A percentile compares a stretch with the other conserved stretches of the same genome.
Conservation (phyloP, 2,113 vertebrate genomes). For the Monopterus albus region DNA sequence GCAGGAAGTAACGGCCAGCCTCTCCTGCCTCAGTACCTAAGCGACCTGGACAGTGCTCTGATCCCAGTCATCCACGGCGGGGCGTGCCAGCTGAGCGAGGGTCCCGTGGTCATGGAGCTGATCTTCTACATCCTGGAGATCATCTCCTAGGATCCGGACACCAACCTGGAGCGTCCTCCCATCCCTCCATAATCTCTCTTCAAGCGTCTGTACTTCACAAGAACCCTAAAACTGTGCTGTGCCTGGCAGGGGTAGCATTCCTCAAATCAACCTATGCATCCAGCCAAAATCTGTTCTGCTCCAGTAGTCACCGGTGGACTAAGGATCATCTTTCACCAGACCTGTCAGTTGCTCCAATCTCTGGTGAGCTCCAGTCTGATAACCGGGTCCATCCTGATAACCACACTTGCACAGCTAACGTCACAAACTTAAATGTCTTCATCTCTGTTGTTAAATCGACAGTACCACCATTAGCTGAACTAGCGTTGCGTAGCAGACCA, state of each 20-base stretch:
- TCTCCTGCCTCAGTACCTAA: conserved; percentile 94
- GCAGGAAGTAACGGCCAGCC: conserved; percentile 96
- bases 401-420: conserved; percentile 10
- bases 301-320: conserved; percentile 35
- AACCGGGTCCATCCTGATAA: conserved; percentile 15
- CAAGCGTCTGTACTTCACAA: conserved; percentile 91
- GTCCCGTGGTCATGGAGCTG: conserved; percentile 96
- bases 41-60: conserved; percentile 96
- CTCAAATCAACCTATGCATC: conserved; percentile 92
- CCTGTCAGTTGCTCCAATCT: background rate
- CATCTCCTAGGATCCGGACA: conserved; percentile 85
- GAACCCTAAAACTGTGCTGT: conserved; percentile 83
- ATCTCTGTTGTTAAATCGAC: too few relatives aligned
- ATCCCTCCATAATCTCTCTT: conserved; percentile 27
- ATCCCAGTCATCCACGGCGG: conserved; percentile 98
- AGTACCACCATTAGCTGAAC: too few relatives aligned
- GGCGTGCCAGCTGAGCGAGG: conserved; percentile 95
- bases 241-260: conserved; percentile 73
- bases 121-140: conserved; percentile 99
- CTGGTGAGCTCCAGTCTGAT: conserved; percentile 4
- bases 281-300: conserved; percentile 74
- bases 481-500: background rate
- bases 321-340: background rate
- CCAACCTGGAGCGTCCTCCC: background rate
- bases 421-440: too few relatives aligned